Conservation (phyloP, 2,113 vertebrate species). For the Rhinogobius similis region DNA sequence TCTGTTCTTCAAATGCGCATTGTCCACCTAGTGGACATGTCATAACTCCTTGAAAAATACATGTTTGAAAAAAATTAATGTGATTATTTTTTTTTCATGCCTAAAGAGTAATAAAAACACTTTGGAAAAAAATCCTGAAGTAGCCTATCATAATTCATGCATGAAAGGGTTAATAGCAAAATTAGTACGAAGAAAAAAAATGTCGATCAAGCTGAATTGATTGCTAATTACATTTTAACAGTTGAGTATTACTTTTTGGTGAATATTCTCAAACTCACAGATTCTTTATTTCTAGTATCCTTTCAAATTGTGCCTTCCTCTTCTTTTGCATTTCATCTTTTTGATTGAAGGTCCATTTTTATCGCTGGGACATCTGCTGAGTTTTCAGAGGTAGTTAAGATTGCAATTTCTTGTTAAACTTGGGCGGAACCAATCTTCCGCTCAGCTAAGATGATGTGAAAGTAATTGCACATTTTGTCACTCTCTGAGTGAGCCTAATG, state of each 20-base stretch:
- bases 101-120: too few relatives aligned
- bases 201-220: neutral
- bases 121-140: too few relatives aligned
- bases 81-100: too few relatives aligned
- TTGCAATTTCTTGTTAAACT: slow-evolving; percentile 36
- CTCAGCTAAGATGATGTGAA: slow-evolving; percentile 41
- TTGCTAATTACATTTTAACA: neutral
- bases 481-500: slow-evolving; percentile 17
- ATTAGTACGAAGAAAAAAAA: neutral
- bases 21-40: too few relatives aligned
- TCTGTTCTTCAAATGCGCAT: too few relatives aligned
- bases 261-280: slow-evolving; percentile 1
- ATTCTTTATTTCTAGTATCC: slow-evolving; percentile 8
- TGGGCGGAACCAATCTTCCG: slow-evolving; percentile 41
- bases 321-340: slow-evolving; percentile 21
- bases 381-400: slow-evolving; percentile 11
- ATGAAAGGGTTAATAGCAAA: too few relatives aligned
- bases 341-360: slow-evolving; percentile 52
- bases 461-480: slow-evolving; percentile 49
- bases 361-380: slow-evolving; percentile 21
- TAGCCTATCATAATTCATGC: too few relatives aligned
- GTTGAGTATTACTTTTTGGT: neutral
- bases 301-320: slow-evolving; percentile 7
- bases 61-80: too few relatives aligned
- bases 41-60: too few relatives aligned